A percentile compares a stretch with the other conserved stretches of the same genome.
phyloP scores from a whole-genome alignment of 2,797 vertebrate species.

The Coilia nasus region DNA sequence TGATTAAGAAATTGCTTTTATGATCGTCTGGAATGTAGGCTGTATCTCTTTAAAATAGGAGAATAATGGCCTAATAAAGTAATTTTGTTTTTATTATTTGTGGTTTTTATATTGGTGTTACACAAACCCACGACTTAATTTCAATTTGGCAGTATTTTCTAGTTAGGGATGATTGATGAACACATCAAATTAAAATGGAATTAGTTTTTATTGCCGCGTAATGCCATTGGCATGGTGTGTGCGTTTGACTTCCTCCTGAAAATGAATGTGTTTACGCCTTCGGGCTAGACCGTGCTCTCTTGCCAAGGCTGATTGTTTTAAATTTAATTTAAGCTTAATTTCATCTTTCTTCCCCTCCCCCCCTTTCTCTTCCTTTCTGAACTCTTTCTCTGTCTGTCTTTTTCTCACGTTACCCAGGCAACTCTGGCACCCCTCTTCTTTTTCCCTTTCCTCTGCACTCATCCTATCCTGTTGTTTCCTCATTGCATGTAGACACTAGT shows the following conservation, averaged over 20 bases:
- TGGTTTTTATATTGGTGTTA: background rate
- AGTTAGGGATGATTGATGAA: slow-evolving; percentile 10
- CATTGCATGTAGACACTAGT: no score
- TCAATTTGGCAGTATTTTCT: background rate
- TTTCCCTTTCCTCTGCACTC: background rate
- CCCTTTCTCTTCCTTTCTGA: background rate
- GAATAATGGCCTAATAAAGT: background rate
- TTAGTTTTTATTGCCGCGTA: background rate
- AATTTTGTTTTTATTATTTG: background rate
- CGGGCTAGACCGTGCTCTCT: background rate
- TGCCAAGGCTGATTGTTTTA: background rate
- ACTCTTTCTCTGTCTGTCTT: no score
- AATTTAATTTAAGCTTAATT: background rate
- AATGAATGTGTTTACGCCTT: background rate
- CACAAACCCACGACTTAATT: background rate
- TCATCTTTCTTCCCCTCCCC: background rate
- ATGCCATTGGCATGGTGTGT: background rate
- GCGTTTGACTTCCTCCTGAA: background rate
- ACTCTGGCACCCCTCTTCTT: no score
- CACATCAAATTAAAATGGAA: background rate
- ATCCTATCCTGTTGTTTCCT: background rate
- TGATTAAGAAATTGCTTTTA: no score
- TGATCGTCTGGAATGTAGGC: no score
- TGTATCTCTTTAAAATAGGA: background rate
- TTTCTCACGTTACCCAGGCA: no score